Conservation (phyloP, 2,797 vertebrate species). For the Loris lydekkerianus region DNA sequence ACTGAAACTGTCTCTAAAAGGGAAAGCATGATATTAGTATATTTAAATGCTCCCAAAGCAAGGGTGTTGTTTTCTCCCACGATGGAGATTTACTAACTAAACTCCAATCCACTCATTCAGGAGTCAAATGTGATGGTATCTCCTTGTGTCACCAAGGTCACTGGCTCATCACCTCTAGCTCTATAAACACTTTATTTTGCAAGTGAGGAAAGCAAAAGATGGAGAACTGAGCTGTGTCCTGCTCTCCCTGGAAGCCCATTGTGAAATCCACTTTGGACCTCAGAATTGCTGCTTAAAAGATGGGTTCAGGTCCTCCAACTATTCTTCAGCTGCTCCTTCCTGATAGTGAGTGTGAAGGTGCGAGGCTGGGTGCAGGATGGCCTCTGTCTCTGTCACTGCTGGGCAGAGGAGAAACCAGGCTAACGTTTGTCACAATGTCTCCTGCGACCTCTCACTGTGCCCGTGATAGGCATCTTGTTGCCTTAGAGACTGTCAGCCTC, state of each 20-base stretch:
- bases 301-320: background rate
- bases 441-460: conserved; percentile 44
- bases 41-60: background rate
- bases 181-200: background rate
- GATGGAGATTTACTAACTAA: background rate
- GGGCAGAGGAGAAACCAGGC: background rate
- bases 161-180: background rate
- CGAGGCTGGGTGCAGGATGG: background rate
- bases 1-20: background rate
- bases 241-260: background rate
- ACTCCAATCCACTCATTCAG: background rate
- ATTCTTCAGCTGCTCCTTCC: too few species aligned
- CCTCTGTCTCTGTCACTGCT: background rate
- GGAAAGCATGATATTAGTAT: background rate
- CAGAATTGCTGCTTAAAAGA: background rate
- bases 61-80: background rate
- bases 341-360: too few species aligned
- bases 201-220: background rate
- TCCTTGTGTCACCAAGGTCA: background rate
- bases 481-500: conserved; percentile 82
- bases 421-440: conserved; percentile 1
- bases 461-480: conserved; percentile 81
- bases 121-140: background rate
- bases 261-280: background rate
- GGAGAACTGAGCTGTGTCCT: background rate